Evolutionary conservation across 2,797 vertebrate genomes (phyloP), one percentile per base, ranked within the genome.

Genomic region (Pseudocheirus occidentalis): DNA sequence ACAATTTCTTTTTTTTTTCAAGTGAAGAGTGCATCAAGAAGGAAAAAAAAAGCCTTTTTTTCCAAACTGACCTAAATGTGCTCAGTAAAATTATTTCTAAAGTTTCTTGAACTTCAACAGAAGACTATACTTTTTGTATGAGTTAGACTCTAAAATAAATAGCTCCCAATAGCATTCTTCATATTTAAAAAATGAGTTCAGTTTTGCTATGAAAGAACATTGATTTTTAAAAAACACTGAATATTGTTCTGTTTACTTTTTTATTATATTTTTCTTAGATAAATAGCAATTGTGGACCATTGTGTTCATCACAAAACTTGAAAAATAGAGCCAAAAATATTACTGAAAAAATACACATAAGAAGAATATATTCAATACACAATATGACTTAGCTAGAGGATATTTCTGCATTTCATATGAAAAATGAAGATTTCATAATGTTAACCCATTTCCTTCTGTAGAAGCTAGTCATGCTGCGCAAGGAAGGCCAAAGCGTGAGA

Each of bases 11-110:
- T 95, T 95, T 95, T 52, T 94, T 90, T 50, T 1, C 21, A 46
- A 93, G 66, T 55, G 14, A 94, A 62, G 52, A 96, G 91, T 1
- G 1, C 66, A 93, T 53, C 90, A 13, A 91, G 95, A 94, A 53
- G 3, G 54, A 87, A 95, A 92, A 93, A 96, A 91, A 93, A 90
- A 55, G 81, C 92, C 91, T 53, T 50, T 57, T 93, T 55, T 50
- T 50, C 40, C 54, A 3, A 40, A 92, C 27, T 28, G 55, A 66
- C 27, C 58, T 94, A 55, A 87, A 28, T 27, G 1, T 62, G 50
- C 18, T 96, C 62, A 16, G 73, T 27, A 73, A 27, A 92, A 93
- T 57, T 73, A 28, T 95, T 95, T 94, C 53, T 55, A 90, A 90
- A 54, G 90, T 94, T 34, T 94, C 3, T 89, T 31, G 28, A 55